Conservation (phyloP, 1,140 invertebrate species). For the Habropoda laboriosa region DNA sequence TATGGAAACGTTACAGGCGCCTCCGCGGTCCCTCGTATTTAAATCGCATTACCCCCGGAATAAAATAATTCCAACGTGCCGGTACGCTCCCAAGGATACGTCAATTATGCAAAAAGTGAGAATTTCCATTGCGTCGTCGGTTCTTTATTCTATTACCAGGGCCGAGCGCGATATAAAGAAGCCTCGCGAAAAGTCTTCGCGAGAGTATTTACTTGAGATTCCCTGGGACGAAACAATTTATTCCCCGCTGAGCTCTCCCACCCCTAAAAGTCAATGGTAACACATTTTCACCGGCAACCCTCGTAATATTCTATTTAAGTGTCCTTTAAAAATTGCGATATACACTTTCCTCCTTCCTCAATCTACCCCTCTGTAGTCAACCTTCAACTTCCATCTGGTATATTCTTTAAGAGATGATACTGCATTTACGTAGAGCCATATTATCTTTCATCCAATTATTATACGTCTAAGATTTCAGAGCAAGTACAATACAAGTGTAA, state of each 20-base stretch:
- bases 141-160: constrained; percentile 48
- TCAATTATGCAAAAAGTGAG: constrained; percentile 50
- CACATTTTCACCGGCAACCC: constrained; percentile 28
- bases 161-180: constrained; percentile 27
- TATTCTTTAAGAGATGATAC: not conserved
- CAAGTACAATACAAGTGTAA: too few relatives aligned
- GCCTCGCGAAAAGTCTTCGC: not conserved
- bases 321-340: constrained; percentile 38
- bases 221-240: constrained; percentile 41
- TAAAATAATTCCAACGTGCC: constrained; percentile 41
- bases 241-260: constrained; percentile 1
- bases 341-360: not conserved
- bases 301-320: constrained; percentile 32
- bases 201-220: constrained; percentile 28
- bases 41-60: constrained; percentile 39
- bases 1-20: constrained; percentile 34
- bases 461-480: not conserved
- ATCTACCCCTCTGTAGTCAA: not conserved
- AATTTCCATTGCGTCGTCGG: constrained; percentile 40
- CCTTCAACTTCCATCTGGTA: not conserved
- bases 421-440: not conserved
- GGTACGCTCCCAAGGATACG: constrained; percentile 16
- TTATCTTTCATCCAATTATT: not conserved
- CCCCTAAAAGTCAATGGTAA: constrained; percentile 41
- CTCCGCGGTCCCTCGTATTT: constrained; percentile 24